phyloP scores from a whole-genome alignment of 2,113 vertebrate species.

The Trinectes maculatus region DNA sequence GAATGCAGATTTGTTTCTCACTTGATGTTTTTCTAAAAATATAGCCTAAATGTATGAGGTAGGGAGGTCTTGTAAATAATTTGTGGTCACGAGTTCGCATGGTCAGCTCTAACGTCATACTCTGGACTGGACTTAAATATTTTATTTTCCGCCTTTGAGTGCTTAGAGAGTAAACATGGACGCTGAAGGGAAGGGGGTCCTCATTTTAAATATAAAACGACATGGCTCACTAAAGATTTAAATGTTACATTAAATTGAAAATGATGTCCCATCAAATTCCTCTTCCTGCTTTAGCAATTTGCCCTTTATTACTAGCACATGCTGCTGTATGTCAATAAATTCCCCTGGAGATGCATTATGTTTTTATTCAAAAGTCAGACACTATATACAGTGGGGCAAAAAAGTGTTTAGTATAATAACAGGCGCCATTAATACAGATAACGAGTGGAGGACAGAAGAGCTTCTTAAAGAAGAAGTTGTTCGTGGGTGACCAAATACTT shows the following conservation, averaged over 20 bases:
- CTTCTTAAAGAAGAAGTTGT: too few relatives aligned
- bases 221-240: slow-evolving; percentile 1
- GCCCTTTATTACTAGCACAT: not conserved
- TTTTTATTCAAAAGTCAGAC: slow-evolving; percentile 3
- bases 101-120: slow-evolving; percentile 7
- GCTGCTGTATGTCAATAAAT: not conserved
- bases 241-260: slow-evolving; percentile 28
- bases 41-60: not conserved
- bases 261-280: not conserved
- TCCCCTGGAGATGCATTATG: not conserved
- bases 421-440: too few relatives aligned
- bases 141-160: slow-evolving; percentile 13
- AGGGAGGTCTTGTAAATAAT: slow-evolving; percentile 16
- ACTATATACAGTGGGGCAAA: too few relatives aligned
- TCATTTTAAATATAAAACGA: slow-evolving; percentile 33
- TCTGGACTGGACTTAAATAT: slow-evolving; percentile 18
- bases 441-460: too few relatives aligned
- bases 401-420: too few relatives aligned
- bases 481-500: too few relatives aligned
- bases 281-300: not conserved
- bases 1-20: not conserved
- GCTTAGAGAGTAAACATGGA: slow-evolving; percentile 11
- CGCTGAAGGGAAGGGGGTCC: not conserved
- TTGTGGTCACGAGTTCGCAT: not conserved
- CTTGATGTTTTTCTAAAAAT: not conserved